Percentiles rank a stretch among this genome's conserved stretches.
Conservation (phyloP, 2,888 invertebrate genomes). For the Cephus runcator region DNA sequence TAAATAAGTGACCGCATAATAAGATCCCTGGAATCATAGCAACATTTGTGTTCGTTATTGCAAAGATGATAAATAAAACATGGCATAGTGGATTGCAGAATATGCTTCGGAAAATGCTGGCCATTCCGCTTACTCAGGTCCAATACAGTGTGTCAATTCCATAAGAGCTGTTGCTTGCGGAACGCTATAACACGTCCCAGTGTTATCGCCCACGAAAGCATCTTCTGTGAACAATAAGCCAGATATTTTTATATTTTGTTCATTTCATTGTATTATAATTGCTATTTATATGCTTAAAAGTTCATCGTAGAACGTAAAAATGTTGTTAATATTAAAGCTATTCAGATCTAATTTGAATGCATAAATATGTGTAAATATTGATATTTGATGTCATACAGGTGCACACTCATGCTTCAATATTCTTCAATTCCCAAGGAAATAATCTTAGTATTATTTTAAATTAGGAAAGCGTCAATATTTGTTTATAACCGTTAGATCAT, state of each 20-base stretch:
- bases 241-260: neutral
- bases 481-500: too few relatives aligned
- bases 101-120: neutral
- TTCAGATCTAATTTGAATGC: neutral
- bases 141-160: neutral
- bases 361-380: neutral
- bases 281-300: neutral
- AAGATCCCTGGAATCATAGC: neutral
- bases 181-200: neutral
- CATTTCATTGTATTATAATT: neutral
- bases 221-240: neutral
- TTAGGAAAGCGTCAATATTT: neutral
- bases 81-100: neutral
- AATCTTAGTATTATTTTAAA: neutral
- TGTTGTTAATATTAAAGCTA: neutral
- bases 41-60: neutral
- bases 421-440: neutral
- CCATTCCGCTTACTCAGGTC: neutral
- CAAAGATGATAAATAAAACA: neutral
- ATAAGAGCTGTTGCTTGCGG: neutral
- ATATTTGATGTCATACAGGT: neutral
- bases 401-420: neutral
- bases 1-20: neutral
- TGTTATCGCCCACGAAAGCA: neutral
- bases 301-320: neutral